These are phyloP conservation scores for Strigamia transsilvanica DNA, from an alignment of 2,888 invertebrate species.

Conservation along the genomic window DNA sequence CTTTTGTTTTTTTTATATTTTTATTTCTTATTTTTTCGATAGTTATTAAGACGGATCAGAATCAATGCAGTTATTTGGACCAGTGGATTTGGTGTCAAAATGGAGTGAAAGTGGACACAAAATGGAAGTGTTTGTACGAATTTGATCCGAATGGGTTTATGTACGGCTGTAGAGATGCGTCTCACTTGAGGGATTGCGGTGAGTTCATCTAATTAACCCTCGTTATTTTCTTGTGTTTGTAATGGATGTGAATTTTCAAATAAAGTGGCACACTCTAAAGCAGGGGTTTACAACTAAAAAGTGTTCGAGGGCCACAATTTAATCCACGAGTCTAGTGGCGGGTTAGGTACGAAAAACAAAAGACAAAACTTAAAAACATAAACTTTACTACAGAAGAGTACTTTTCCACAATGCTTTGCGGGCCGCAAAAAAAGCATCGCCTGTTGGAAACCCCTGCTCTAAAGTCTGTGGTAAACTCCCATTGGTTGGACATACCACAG, in stretches of 20 bases:
- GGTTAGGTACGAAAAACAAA: too few relatives aligned
- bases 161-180: conserved; percentile 60
- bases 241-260: not conserved
- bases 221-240: not conserved
- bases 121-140: conserved; percentile 59
- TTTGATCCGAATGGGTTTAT: conserved; percentile 60
- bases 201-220: conserved; percentile 32
- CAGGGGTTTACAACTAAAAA: too few relatives aligned
- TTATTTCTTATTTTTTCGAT: not conserved
- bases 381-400: too few relatives aligned
- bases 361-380: too few relatives aligned
- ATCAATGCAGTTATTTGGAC: conserved; percentile 5
- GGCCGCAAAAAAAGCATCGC: too few relatives aligned
- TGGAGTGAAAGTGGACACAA: conserved; percentile 58
- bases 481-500: too few relatives aligned
- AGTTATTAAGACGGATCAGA: conserved; percentile 40
- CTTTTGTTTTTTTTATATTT: not conserved
- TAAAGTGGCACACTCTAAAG: not conserved
- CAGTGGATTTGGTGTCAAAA: conserved; percentile 57
- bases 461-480: too few relatives aligned
- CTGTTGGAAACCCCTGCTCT: too few relatives aligned
- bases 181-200: conserved; percentile 59
- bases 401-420: too few relatives aligned
- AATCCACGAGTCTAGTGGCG: too few relatives aligned
- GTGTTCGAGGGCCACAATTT: too few relatives aligned